Conservation (phyloP, 2,797 vertebrate genomes). For the Rousettus madagascariensis region DNA sequence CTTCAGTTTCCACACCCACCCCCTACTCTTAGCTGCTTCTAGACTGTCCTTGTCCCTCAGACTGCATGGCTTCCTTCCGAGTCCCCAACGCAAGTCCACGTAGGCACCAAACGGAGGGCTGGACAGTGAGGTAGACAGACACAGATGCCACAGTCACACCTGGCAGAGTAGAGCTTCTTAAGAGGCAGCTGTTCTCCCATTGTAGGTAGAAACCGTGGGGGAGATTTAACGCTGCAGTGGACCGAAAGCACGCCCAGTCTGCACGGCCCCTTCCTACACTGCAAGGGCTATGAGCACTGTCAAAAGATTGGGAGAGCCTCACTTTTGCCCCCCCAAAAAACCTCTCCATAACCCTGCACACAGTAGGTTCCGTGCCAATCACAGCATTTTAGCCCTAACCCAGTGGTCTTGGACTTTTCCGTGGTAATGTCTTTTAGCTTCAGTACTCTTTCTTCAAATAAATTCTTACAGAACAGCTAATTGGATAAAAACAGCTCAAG, state of each 20-base stretch:
- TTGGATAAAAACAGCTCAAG: neutral
- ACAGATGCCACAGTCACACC: neutral
- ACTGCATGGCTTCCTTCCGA: neutral
- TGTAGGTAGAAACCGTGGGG: neutral
- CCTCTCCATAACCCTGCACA: neutral
- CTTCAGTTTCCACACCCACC: no score
- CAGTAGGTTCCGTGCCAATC: neutral
- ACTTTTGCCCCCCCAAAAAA: neutral
- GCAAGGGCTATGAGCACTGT: neutral
- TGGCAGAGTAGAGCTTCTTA: neutral
- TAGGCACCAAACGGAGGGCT: neutral
- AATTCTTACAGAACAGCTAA: neutral
- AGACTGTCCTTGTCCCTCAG: neutral
- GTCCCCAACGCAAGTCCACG: fast-evolving
- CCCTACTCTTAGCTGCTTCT: no score
- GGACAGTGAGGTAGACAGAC: neutral
- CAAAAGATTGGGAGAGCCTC: no score
- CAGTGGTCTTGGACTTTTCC: neutral
- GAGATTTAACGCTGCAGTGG: fast-evolving
- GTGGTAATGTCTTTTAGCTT: neutral
- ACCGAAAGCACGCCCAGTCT: neutral
- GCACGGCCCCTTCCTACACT: no score
- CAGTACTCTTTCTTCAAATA: neutral
- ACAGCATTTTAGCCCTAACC: neutral
- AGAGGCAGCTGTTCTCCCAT: neutral